phyloP scores from a whole-genome alignment of 2,113 vertebrate species.

The Toxostoma redivivum region DNA sequence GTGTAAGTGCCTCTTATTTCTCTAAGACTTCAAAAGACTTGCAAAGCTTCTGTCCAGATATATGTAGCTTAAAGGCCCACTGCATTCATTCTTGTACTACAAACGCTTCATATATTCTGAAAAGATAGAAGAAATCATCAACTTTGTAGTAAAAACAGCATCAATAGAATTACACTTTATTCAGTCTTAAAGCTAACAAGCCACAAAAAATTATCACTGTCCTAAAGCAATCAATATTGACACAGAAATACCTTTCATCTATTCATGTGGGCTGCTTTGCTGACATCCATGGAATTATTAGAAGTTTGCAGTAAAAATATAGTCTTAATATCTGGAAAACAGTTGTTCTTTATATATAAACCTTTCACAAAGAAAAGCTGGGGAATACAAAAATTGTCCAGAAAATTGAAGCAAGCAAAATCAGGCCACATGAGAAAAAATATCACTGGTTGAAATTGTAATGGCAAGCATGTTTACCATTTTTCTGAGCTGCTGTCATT shows the following conservation, averaged over 20 bases:
- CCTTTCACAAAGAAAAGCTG: neutral
- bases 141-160: neutral
- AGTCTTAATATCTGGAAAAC: neutral
- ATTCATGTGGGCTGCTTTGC: neutral
- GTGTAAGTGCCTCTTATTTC: neutral
- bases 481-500: neutral
- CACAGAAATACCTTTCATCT: neutral
- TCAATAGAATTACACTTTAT: neutral
- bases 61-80: neutral
- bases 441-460: neutral
- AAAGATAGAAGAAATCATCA: neutral
- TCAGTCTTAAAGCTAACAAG: neutral
- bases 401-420: neutral
- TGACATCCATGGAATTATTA: neutral
- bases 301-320: neutral
- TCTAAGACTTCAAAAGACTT: neutral
- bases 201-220: neutral
- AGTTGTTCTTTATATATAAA: neutral
- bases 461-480: neutral
- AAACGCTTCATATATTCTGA: neutral
- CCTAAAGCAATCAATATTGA: neutral
- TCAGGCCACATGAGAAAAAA: neutral
- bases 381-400: neutral
- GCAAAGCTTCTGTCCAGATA: neutral
- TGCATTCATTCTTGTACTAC: neutral